Base-by-base conservation (phyloP, 2,113 vertebrate species). In the Cebus imitator region DNA sequence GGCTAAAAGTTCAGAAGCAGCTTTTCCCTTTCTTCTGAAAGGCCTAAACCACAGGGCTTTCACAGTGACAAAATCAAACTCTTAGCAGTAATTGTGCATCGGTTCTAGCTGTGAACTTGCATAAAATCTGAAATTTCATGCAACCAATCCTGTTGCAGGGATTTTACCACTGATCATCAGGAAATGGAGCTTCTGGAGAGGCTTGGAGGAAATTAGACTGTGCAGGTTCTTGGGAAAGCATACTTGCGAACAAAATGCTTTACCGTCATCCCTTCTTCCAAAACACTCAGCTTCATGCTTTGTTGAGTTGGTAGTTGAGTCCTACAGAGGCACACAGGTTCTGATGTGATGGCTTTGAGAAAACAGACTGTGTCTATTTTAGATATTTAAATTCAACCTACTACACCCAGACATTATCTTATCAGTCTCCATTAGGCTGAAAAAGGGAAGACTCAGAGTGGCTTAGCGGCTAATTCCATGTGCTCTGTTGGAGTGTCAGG, bases 71-170 rank as follows among this genome's bases (percentile, higher is more conserved):
- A 98, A 98, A 98, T 97, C 94, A 97, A 68, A 79, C 66, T 43
- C 98, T 98, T 89, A 92, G 83, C 89, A 91, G 97, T 97, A 97
- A 98, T 98, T 98, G 98, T 98, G 96, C 91, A 55, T 90, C 81
- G 96, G 95, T 98, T 97, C 98, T 98, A 98, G 97, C 98, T 98
- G 93, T 96, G 97, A 98, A 97, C 87, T 97, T 96, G 95, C 97
- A 96, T 97, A 98, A 97, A 98, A 98, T 98, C 97, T 98, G 94
- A 97, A 89, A 98, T 98, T 98, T 98, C 98, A 98, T 84, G 95
- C 64, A 73, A 94, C 91, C 97, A 98, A 97, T 98, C 98, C 98
- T 98, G 87, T 97, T 97, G 87, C 82, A 73, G 89, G 96, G 97
- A 98, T 98, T 96, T 92, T 89, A 16, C 85, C 93, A 89, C 87